Percentiles rank a stretch among this genome's conserved stretches.
Evolutionary conservation across 2,888 invertebrate species (phyloP).

Genomic region (Pristionchus maxplancki): DNA sequence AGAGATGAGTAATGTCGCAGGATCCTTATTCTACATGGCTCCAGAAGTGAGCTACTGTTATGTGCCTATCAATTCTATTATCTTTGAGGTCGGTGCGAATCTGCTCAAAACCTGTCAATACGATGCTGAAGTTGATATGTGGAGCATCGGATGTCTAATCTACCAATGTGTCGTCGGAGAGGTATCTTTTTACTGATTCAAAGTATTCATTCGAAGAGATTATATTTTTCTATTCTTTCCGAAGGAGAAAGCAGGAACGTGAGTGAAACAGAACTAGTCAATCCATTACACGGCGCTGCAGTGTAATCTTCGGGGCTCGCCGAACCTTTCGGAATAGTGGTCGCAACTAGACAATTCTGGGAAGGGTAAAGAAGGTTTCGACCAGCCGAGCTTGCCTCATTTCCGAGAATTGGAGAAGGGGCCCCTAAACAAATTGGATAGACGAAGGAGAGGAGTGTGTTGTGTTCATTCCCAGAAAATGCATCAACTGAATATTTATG

Average conservation of each 20-base stretch:
- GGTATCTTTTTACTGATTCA: constrained; percentile 46
- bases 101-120: constrained; percentile 70
- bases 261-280: too few relatives aligned
- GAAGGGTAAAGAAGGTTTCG: neutral
- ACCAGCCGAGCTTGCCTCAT: neutral
- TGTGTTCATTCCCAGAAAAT: neutral
- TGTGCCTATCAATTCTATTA: neutral
- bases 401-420: neutral
- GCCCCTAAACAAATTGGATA: neutral
- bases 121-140: constrained; percentile 75
- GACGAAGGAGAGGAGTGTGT: neutral
- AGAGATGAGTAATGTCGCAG: constrained; percentile 74
- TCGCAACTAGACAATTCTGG: neutral
- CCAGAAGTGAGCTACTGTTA: constrained; percentile 66
- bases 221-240: neutral
- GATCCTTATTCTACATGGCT: constrained; percentile 76
- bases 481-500: neutral
- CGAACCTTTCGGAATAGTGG: too few relatives aligned
- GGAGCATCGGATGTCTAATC: constrained; percentile 76
- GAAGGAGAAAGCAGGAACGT: too few relatives aligned
- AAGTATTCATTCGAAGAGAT: too few relatives aligned
- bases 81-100: constrained; percentile 70
- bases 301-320: too few relatives aligned
- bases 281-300: too few relatives aligned
- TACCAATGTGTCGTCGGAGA: constrained; percentile 75